Base-by-base conservation (phyloP, 1,140 invertebrate genomes). In the Oryzaephilus surinamensis region DNA sequence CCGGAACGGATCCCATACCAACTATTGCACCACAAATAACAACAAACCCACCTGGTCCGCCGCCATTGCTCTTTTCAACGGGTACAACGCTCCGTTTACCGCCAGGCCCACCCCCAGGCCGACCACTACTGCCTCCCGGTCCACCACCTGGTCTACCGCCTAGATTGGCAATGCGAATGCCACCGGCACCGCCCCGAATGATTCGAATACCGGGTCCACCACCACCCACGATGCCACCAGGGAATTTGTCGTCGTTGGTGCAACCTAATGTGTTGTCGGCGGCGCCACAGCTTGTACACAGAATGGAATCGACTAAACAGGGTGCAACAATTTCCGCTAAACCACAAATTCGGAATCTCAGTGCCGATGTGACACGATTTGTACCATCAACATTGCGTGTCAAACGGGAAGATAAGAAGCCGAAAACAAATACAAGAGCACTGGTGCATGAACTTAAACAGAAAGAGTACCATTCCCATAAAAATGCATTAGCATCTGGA, bases 321-420 rank as follows among this genome's bases (percentile, higher is more conserved):
- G 75, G 77, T 41, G 72, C 80, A 13, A 86, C 88, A 0, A 96
- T 97, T 46, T 86, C 87, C 52, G 92, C 92, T 0, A 95, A 95
- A 62, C 92, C 92, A 1, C 90, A 96, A 67, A 94, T 97, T 37
- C 74, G 87, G 54, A 96, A 94, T 69, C 68, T 95, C 6, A 90
- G 86, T 43, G 91, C 90, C 0, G 94, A 97, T 65, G 85, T 97
- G 1, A 97, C 93, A 0, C 68, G 91, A 48, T 97, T 98, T 64
- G 81, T 94, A 21, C 94, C 94, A 2, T 92, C 88, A 0, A 81
- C 91, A 2, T 67, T 97, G 8, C 73, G 92, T 43, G 80, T 94
- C 0, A 96, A 94, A 60, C 69, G 90, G 39, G 84, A 88, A 41
- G 85, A 86, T 51, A 79, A 72, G 26, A 68, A 71, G 45, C 60